phyloP scores from a whole-genome alignment of 2,888 invertebrate species.

The Opisthograptis luteolata region DNA sequence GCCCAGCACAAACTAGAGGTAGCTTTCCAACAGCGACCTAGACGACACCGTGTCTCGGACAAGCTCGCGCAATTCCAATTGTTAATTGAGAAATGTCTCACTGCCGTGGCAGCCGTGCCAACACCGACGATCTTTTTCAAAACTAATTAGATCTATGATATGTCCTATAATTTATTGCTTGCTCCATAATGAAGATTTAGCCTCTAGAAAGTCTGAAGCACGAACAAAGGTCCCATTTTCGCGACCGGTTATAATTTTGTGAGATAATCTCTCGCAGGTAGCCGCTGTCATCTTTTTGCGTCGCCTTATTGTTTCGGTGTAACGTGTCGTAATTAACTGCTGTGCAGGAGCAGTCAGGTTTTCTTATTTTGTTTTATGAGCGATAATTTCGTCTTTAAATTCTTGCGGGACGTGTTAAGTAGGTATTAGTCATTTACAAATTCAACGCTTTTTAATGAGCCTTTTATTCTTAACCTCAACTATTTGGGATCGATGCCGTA shows the following conservation, averaged over 20 bases:
- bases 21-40: constrained; percentile 39
- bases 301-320: constrained; percentile 39
- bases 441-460: background rate
- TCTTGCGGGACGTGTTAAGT: constrained; percentile 1
- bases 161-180: constrained; percentile 64
- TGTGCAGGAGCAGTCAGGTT: constrained; percentile 19
- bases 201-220: constrained; percentile 52
- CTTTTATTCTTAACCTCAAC: too few species aligned
- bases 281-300: constrained; percentile 60
- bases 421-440: background rate
- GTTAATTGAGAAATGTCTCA: constrained; percentile 36
- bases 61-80: constrained; percentile 19
- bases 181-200: constrained; percentile 78
- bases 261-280: constrained; percentile 67
- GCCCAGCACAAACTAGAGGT: constrained; percentile 34
- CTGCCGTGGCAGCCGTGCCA: constrained; percentile 25
- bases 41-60: constrained; percentile 19
- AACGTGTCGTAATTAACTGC: constrained; percentile 35
- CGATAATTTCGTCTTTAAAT: constrained; percentile 21
- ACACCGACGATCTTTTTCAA: constrained; percentile 35
- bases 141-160: constrained; percentile 68
- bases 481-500: too few species aligned
- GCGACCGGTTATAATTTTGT: constrained; percentile 65
- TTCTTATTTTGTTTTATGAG: constrained; percentile 29
- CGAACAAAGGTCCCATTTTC: constrained; percentile 62